phyloP scores from a whole-genome alignment of 2,888 invertebrate species.

The Ditula angustiorana region DNA sequence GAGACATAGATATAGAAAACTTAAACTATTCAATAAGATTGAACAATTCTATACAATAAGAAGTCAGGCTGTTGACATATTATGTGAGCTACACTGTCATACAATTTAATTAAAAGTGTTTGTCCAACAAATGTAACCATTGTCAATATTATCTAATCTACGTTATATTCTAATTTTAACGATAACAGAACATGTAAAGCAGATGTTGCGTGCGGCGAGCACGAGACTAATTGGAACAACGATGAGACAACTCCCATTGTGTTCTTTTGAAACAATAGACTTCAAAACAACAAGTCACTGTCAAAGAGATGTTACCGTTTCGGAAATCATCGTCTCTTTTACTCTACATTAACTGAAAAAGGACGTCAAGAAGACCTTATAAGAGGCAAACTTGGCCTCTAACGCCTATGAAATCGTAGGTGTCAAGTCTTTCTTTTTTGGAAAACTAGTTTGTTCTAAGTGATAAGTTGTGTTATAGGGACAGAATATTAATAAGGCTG shows the following conservation, averaged over 20 bases:
- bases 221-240: conserved; percentile 22
- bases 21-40: too few relatives aligned
- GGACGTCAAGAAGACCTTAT: not conserved
- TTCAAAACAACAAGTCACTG: conserved; percentile 26
- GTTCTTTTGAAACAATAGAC: conserved; percentile 30
- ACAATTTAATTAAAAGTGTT: too few relatives aligned
- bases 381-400: not conserved
- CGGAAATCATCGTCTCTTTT: not conserved
- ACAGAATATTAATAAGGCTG: conserved; percentile 23
- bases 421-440: conserved; percentile 17
- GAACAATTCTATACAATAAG: too few relatives aligned
- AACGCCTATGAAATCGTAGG: conserved; percentile 26
- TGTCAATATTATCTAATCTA: not conserved
- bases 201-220: conserved; percentile 17
- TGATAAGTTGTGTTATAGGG: conserved; percentile 16
- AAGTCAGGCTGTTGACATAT: too few relatives aligned
- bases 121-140: not conserved
- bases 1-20: too few relatives aligned
- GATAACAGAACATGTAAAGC: conserved; percentile 16
- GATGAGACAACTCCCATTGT: conserved; percentile 23
- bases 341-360: not conserved
- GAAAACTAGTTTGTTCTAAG: conserved; percentile 8
- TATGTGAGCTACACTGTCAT: too few relatives aligned
- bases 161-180: conserved; percentile 16
- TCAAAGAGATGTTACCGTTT: not conserved